phyloP scores from a whole-genome alignment of 2,888 invertebrate species.

The Suillia variegata region DNA sequence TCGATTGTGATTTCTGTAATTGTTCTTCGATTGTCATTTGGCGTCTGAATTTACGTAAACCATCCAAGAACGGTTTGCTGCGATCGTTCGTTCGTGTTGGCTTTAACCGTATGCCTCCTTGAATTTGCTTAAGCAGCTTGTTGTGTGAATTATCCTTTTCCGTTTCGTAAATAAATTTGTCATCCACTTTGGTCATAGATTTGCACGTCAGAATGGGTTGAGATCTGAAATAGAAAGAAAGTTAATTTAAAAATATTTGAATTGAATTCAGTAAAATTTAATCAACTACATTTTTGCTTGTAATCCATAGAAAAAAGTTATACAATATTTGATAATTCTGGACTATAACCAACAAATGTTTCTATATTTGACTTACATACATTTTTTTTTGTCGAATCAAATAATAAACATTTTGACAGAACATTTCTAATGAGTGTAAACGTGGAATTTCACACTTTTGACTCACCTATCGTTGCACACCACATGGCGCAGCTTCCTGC shows the following conservation, averaged over 20 bases:
- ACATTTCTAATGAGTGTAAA: neutral
- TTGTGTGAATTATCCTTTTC: conserved; percentile 83
- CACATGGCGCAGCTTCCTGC: conserved; percentile 78
- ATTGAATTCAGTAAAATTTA: too few relatives aligned
- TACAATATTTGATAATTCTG: too few relatives aligned
- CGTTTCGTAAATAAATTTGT: conserved; percentile 86
- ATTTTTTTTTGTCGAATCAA: too few relatives aligned
- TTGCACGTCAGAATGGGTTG: conserved; percentile 67
- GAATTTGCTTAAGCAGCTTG: conserved; percentile 80
- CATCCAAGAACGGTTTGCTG: conserved; percentile 82
- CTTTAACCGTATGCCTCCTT: conserved; percentile 76
- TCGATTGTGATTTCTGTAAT: conserved; percentile 81
- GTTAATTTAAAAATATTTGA: neutral
- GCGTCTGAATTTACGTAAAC: conserved; percentile 83
- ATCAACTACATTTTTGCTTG: too few relatives aligned
- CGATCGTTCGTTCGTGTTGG: conserved; percentile 82
- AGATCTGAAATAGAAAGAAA: conserved; percentile 64
- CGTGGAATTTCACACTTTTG: neutral
- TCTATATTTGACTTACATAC: too few relatives aligned
- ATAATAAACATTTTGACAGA: too few relatives aligned
- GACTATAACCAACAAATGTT: too few relatives aligned
- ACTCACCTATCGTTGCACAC: conserved; percentile 79
- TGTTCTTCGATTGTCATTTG: conserved; percentile 91
- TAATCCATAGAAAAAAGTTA: too few relatives aligned
- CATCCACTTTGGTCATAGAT: conserved; percentile 72